Base-by-base conservation (phyloP, 2,797 vertebrate species). In the Tragopan temminckii region DNA sequence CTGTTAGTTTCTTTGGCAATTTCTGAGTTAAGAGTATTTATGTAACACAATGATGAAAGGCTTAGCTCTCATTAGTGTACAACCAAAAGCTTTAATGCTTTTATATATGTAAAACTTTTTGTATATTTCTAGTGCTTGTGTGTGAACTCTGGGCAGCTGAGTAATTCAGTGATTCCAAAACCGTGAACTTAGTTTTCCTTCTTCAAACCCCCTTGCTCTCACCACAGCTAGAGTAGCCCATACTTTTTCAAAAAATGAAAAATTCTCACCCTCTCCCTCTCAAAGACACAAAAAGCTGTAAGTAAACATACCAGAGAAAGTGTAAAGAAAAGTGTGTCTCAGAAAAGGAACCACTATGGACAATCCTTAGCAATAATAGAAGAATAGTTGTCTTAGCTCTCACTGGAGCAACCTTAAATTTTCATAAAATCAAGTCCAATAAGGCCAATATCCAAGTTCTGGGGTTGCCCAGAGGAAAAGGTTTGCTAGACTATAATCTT, bases 401-500 rank as follows among this genome's bases (percentile, higher is more conserved):
- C 61, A 20, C 8, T 42, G 63, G n/a, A 87, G 76, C 58, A 86
- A 84, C 48, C 70, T 80, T 89, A 72, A 87, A 88, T 95, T 79
- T 76, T 90, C 88, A 93, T 74, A 92, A 94, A 96, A 95, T 90
- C 85, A 67, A 90, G 61, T 85, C 89, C 82, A 69, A 9, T 58
- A 80, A 94, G 63, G 62, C 84, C 72, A 94, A 92, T 80, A 83
- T 81, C 80, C 95, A 94, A 69, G 66, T 93, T 94, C 88, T 79
- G 81, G 94, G 53, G 55, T 48, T 89, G 82, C 93, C 90, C 71
- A 90, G 71, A 91, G 91, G 88, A 88, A 89, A 96, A 95, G 79
- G 74, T 91, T 90, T 94, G 81, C 82, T 74, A 93, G 92, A 69
- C 91, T 95, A 63, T 81, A 93, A 85, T 91, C 94, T 94, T 92